Evolutionary conservation across 2,113 vertebrate genomes (phyloP), one percentile per base, ranked within the genome.

Genomic region (Entelurus aequoreus): DNA sequence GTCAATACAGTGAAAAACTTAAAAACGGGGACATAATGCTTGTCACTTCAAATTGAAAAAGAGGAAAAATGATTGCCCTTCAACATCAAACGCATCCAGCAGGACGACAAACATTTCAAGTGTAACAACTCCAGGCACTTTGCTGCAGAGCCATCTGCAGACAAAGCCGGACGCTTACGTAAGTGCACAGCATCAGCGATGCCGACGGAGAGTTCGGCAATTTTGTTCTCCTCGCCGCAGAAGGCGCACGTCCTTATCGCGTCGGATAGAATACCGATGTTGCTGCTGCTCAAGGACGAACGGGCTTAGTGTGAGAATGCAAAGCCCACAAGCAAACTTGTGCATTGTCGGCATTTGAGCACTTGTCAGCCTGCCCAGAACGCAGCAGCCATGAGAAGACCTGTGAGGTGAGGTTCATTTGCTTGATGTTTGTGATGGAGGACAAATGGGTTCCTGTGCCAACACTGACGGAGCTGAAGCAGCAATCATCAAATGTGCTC

Each of bases 1-100:
- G 89, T 91, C 89, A 90, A 89, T 89, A 89, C 89, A 91, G 83
- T 89, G 83, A 80, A 88, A 90, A 86, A 80, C 81, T 87, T 88
- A 90, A 89, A 90, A 89, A 86, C 82, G 81, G 86, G 88, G 84
- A 84, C 71, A 88, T 81, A 90, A 83, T 88, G 81, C 76, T 88
- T 48, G 80, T 81, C 61, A 77, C 71, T 82, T 80, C 63, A 84
- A 77, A 84, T 73, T 74, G 73, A 72, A 76, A 60, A 72, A 49
- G 77, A 80, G 66, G 69, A 68, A 67, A 48, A 64, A 65, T 63
- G 55, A 81, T 80, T 65, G 79, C 75, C 71, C 44, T 71, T 66
- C 51, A 48, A 66, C 72, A 55, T 28, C 28, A 28, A 28, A 28
- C 28, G 28, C 28, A 28, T 28, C 28, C 28, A 28, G 28, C 28